A percentile compares a stretch with the other conserved stretches of the same genome.
Conservation (phyloP, 2,888 invertebrate species). For the Patella pellucida region DNA sequence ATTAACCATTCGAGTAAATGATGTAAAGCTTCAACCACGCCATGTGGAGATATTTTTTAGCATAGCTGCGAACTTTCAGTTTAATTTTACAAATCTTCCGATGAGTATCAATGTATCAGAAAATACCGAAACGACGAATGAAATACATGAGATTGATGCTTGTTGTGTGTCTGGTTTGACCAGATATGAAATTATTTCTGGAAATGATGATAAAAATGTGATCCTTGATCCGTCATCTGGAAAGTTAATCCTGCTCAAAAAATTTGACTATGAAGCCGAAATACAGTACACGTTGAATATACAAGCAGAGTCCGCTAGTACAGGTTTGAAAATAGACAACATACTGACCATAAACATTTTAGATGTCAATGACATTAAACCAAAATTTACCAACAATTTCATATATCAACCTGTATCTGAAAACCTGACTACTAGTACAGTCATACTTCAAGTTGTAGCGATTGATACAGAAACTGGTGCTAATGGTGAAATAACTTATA, state of each 20-base stretch:
- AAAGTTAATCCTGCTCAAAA: slow-evolving; percentile 34
- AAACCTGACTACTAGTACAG: slow-evolving; percentile 27
- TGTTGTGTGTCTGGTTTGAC: no score
- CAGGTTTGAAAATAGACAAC: slow-evolving; percentile 28
- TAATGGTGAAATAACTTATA: slow-evolving; percentile 48
- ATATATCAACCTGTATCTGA: slow-evolving; percentile 42
- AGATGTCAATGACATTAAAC: slow-evolving; percentile 53
- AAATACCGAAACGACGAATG: no score
- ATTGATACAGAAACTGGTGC: slow-evolving; percentile 49
- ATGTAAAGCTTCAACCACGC: slow-evolving; percentile 32
- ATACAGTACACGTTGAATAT: slow-evolving; percentile 34
- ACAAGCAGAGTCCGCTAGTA: slow-evolving; percentile 32
- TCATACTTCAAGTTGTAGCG: slow-evolving; percentile 41
- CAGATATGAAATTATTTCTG: slow-evolving; percentile 89
- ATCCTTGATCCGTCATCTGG: slow-evolving; percentile 36
- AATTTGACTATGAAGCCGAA: slow-evolving; percentile 43
- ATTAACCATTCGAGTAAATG: slow-evolving; percentile 40
- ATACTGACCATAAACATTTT: slow-evolving; percentile 40
- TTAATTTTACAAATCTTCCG: no score
- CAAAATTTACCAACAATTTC: slow-evolving; percentile 37
- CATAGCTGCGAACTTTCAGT: slow-evolving; percentile 25
- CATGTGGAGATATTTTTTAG: slow-evolving; percentile 40
- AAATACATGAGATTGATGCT: no score
- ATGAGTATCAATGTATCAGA: no score
- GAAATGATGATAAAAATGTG: slow-evolving; percentile 78